Conservation (phyloP, 2,113 vertebrate genomes). For the Nycticebus coucang region DNA sequence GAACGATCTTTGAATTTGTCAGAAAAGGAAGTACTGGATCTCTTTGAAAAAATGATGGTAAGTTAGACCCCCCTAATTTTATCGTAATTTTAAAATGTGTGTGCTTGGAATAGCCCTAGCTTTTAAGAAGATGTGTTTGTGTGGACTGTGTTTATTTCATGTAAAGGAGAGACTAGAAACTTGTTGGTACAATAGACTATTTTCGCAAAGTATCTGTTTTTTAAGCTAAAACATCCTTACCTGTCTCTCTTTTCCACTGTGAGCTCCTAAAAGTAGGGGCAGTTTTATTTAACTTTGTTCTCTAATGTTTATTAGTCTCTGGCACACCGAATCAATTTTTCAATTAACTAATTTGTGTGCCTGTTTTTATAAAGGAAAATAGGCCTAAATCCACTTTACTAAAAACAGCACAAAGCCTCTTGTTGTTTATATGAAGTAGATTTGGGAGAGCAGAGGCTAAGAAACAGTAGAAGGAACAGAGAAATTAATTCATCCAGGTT, state of each 20-base stretch:
- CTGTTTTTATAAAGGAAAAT: constrained; percentile 41
- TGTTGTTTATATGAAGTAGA: constrained; percentile 5
- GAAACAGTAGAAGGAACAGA: background rate
- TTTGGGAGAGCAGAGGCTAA: background rate
- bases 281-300: constrained; percentile 44
- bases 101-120: background rate
- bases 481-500: constrained; percentile 4
- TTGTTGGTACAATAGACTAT: background rate
- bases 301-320: background rate
- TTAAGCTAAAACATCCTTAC: background rate
- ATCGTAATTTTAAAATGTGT: constrained; percentile 46
- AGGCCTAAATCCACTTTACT: background rate
- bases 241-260: background rate
- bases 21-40: constrained; percentile 97
- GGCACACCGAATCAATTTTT: constrained; percentile 28
- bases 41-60: constrained; percentile 99
- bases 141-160: background rate
- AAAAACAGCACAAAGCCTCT: background rate
- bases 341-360: constrained; percentile 4
- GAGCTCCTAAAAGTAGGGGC: background rate
- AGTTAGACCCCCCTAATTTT: constrained; percentile 75
- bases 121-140: constrained; percentile 41
- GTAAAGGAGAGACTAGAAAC: background rate
- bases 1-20: constrained; percentile 96
- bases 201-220: constrained; percentile 29